These are phyloP conservation scores for Jordanella pulchra DNA, from an alignment of 2,797 vertebrate genomes.

Conservation along the genomic window DNA sequence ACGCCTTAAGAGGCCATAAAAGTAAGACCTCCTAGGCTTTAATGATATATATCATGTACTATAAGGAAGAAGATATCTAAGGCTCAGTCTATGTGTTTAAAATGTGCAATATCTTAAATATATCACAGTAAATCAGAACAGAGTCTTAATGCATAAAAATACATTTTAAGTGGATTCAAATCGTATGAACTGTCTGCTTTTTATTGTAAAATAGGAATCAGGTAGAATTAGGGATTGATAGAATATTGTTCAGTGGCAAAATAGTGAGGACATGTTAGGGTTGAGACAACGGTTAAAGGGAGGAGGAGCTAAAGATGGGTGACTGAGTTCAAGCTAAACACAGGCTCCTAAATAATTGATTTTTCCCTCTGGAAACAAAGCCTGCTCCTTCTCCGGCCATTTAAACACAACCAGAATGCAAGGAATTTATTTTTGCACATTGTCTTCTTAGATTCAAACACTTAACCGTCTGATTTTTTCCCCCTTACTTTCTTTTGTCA, in stretches of 20 bases:
- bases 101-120: neutral
- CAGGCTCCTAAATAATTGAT: slow-evolving; percentile 71
- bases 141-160: neutral
- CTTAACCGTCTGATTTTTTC: slow-evolving; percentile 6
- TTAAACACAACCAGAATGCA: slow-evolving; percentile 38
- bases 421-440: slow-evolving; percentile 18
- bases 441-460: slow-evolving; percentile 25
- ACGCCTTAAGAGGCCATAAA: neutral
- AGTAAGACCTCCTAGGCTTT: neutral
- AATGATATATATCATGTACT: neutral
- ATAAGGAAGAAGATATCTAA: neutral
- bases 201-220: slow-evolving; percentile 28
- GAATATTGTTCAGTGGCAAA: slow-evolving; percentile 21
- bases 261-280: slow-evolving; percentile 30
- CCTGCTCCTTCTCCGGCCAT: slow-evolving; percentile 38
- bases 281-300: slow-evolving; percentile 40
- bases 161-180: neutral
- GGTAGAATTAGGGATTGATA: slow-evolving; percentile 16
- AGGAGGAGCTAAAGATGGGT: slow-evolving; percentile 27
- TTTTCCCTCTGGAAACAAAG: slow-evolving; percentile 50
- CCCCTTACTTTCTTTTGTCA: neutral
- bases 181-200: slow-evolving; percentile 15
- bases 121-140: neutral
- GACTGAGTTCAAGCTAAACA: slow-evolving; percentile 65
- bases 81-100: neutral